Conservation (phyloP, 2,113 vertebrate species). For the Australoheros scitulus region DNA sequence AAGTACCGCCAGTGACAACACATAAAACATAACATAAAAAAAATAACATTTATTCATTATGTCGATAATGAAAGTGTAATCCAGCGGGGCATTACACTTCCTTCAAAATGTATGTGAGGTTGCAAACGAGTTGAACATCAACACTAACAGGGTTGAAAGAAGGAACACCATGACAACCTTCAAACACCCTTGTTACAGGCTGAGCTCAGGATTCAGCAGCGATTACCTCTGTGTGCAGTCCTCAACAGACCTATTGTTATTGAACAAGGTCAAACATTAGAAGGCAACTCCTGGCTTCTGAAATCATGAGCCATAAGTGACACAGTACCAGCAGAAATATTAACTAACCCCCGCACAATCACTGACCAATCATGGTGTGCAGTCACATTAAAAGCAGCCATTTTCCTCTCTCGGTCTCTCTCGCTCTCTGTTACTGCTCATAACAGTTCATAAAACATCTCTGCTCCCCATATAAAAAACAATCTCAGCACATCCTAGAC, state of each 20-base stretch:
- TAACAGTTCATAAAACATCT: constrained; percentile 8
- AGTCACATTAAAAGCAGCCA: constrained; percentile 35
- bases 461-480: neutral
- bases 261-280: constrained; percentile 62
- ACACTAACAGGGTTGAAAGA: neutral
- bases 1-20: neutral
- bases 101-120: neutral
- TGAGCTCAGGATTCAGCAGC: constrained; percentile 9
- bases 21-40: neutral
- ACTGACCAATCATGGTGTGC: neutral
- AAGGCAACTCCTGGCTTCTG: constrained; percentile 30
- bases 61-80: neutral
- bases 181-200: constrained; percentile 43
- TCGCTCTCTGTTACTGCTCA: constrained; percentile 14
- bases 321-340: constrained; percentile 30
- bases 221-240: constrained; percentile 48
- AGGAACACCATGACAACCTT: constrained; percentile 32
- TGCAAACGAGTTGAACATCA: neutral
- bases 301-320: constrained; percentile 44
- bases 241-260: constrained; percentile 39
- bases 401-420: constrained; percentile 26
- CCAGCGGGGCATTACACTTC: neutral
- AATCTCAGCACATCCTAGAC: constrained; percentile 8
- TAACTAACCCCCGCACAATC: neutral
- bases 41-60: neutral